Percentiles rank a stretch among this genome's conserved stretches.
Conservation (phyloP, 1,140 invertebrate genomes). For the Melitaea cinxia region DNA sequence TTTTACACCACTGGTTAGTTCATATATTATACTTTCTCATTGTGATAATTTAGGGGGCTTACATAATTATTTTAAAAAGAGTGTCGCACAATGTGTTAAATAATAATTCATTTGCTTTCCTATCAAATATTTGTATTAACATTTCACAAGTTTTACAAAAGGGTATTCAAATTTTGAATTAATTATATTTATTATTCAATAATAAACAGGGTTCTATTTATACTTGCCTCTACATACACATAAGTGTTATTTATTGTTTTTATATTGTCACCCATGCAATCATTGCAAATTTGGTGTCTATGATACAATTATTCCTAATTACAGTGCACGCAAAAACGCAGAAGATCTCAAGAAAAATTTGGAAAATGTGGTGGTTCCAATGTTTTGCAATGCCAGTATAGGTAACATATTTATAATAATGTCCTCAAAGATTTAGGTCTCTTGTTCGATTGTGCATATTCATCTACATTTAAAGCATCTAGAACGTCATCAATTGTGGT, state of each 20-base stretch:
- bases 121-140: slow-evolving; percentile 14
- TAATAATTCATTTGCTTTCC: slow-evolving; percentile 8
- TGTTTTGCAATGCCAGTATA: slow-evolving; percentile 96
- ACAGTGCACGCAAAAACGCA: slow-evolving; percentile 95
- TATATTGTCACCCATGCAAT: slow-evolving; percentile 50
- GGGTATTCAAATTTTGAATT: slow-evolving; percentile 11
- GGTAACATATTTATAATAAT: slow-evolving; percentile 83
- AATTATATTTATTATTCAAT: slow-evolving; percentile 7
- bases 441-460: slow-evolving; percentile 73
- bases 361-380: slow-evolving; percentile 96
- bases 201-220: not conserved
- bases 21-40: slow-evolving; percentile 23
- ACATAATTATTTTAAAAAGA: slow-evolving; percentile 9
- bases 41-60: not conserved
- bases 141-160: slow-evolving; percentile 9
- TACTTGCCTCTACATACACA: slow-evolving; percentile 18
- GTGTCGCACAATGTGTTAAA: slow-evolving; percentile 31
- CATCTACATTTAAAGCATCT: slow-evolving; percentile 60
- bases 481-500: slow-evolving; percentile 69
- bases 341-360: slow-evolving; percentile 95
- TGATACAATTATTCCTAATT: slow-evolving; percentile 82
- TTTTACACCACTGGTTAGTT: slow-evolving; percentile 97
- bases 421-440: slow-evolving; percentile 75
- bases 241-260: slow-evolving; percentile 16
- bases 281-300: slow-evolving; percentile 72